phyloP scores from a whole-genome alignment of 2,797 vertebrate genomes.

The Hyperoplus lanceolatus region DNA sequence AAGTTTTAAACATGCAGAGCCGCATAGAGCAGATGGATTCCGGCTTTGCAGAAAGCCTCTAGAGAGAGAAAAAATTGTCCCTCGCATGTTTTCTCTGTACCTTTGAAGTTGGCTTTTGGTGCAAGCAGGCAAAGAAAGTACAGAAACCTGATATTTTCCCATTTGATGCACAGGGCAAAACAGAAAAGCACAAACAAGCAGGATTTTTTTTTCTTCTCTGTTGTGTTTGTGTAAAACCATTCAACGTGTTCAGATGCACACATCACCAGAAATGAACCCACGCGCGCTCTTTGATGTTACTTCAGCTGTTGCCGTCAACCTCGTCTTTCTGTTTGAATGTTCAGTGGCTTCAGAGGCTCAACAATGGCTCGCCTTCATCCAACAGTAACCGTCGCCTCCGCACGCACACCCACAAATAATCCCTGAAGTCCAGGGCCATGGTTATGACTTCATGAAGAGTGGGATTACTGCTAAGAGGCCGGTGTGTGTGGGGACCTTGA shows the following conservation, averaged over 20 bases:
- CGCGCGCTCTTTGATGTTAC: conserved; percentile 45
- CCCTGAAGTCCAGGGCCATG: conserved; percentile 43
- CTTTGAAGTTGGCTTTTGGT: conserved; percentile 23
- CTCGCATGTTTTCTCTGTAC: conserved; percentile 41
- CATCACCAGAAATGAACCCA: conserved; percentile 16
- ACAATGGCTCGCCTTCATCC: conserved; percentile 77
- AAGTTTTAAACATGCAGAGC: conserved; percentile 2
- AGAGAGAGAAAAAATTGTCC: conserved; percentile 19
- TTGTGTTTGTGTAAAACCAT: conserved; percentile 31
- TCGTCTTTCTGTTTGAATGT: conserved; percentile 49
- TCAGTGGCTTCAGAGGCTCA: conserved; percentile 51
- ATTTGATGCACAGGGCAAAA: conserved; percentile 40
- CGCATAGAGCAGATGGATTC: conserved; percentile 42
- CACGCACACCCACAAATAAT: conserved; percentile 28
- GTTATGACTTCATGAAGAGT: conserved; percentile 73
- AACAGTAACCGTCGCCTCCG: conserved; percentile 40
- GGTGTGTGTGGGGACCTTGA: conserved; percentile 50
- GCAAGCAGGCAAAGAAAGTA: conserved; percentile 1
- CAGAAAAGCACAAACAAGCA: conserved; percentile 34
- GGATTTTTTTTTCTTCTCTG: conserved; percentile 29
- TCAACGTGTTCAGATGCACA: conserved; percentile 19
- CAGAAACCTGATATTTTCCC: conserved; percentile 7
- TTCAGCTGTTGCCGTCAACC: conserved; percentile 61
- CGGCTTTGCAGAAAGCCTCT: conserved; percentile 35
- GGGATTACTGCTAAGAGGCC: conserved; percentile 62